phyloP scores from a whole-genome alignment of 1,140 invertebrate species.

The Drosophila micromelanica region DNA sequence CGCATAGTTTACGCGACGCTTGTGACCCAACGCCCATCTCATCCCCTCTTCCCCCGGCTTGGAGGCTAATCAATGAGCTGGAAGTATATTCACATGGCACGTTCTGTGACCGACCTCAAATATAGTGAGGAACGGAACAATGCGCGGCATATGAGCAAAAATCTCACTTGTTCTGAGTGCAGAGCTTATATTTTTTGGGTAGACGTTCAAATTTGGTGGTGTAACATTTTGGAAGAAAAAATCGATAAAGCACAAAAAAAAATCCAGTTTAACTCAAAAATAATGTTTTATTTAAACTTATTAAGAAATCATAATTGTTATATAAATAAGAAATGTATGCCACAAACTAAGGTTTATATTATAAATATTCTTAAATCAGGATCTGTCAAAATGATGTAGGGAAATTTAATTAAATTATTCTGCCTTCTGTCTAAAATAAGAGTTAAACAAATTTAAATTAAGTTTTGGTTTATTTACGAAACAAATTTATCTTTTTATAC shows the following conservation, averaged over 20 bases:
- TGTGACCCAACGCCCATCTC: neutral
- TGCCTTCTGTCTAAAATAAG: too few species aligned
- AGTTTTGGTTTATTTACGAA: too few species aligned
- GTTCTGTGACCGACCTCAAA: conserved; percentile 19
- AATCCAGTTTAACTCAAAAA: too few species aligned
- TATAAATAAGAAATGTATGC: too few species aligned
- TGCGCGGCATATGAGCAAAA: conserved; percentile 11
- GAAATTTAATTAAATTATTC: too few species aligned
- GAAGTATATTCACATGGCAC: conserved; percentile 43
- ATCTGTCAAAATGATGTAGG: too few species aligned
- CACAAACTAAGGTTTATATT: too few species aligned
- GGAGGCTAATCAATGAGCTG: conserved; percentile 50
- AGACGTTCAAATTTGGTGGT: neutral
- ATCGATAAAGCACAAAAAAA: neutral
- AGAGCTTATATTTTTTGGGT: neutral
- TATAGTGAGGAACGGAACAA: conserved; percentile 12
- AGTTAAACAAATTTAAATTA: too few species aligned
- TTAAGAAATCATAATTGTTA: too few species aligned
- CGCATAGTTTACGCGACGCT: conserved; percentile 27
- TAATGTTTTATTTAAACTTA: too few species aligned
- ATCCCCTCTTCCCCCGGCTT: neutral
- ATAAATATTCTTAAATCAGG: too few species aligned
- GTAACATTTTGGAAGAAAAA: neutral
- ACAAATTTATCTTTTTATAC: too few species aligned
- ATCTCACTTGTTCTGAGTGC: neutral